A percentile compares a stretch with the other conserved stretches of the same genome.
Conservation (phyloP, 2,888 invertebrate genomes). For the Gerosis bhagava region DNA sequence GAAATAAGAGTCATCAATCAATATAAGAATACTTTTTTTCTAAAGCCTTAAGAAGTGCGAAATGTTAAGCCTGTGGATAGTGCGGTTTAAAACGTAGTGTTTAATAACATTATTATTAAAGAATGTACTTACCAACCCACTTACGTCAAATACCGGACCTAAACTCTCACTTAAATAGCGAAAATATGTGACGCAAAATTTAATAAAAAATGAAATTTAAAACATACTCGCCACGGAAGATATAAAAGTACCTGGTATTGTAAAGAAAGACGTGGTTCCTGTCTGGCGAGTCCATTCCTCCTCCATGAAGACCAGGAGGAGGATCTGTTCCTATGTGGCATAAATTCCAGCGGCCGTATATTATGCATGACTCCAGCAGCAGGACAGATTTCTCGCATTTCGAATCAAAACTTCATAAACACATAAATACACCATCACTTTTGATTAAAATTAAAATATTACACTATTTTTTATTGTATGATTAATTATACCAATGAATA, state of each 20-base stretch:
- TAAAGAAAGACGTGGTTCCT: conserved; percentile 66
- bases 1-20: too few relatives aligned
- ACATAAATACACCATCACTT: conserved; percentile 60
- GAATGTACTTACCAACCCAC: too few relatives aligned
- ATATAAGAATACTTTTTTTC: too few relatives aligned
- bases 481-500: too few relatives aligned
- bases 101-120: too few relatives aligned
- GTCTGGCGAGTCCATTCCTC: conserved; percentile 46
- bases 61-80: too few relatives aligned
- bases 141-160: too few relatives aligned
- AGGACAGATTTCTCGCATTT: conserved; percentile 63
- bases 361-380: conserved; percentile 60
- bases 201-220: conserved; percentile 9
- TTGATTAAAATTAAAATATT: conserved; percentile 22
- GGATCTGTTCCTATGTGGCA: conserved; percentile 57
- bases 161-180: too few relatives aligned
- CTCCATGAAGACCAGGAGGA: conserved; percentile 64
- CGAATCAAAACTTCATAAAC: conserved; percentile 38
- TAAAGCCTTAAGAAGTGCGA: too few relatives aligned
- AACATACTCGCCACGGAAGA: background rate
- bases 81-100: too few relatives aligned
- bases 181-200: conserved; percentile 11
- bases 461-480: conserved; percentile 39
- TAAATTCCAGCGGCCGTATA: conserved; percentile 53
- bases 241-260: conserved; percentile 60